These are phyloP conservation scores for Callopanchax toddi DNA, from an alignment of 2,113 vertebrate species.

Conservation along the genomic window DNA sequence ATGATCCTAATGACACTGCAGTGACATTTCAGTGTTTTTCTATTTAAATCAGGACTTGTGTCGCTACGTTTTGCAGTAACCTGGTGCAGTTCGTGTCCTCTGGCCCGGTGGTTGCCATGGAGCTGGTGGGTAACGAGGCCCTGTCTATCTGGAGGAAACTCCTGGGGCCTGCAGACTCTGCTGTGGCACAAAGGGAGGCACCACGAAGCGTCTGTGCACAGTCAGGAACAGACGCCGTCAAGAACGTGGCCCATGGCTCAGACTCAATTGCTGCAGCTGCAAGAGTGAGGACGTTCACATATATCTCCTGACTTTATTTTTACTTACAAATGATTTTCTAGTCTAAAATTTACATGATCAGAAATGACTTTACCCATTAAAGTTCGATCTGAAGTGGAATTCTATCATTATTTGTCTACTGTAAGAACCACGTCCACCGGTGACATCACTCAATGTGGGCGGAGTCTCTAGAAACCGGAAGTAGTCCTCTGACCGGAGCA, in stretches of 20 bases:
- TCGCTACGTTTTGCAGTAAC: slow-evolving; percentile 78
- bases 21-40: slow-evolving; percentile 22
- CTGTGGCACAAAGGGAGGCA: slow-evolving; percentile 79
- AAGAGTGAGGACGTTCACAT: slow-evolving; percentile 81
- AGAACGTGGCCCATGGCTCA: slow-evolving; percentile 88
- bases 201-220: slow-evolving; percentile 81
- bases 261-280: slow-evolving; percentile 90
- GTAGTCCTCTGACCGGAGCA: too few species aligned
- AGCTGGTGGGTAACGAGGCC: slow-evolving; percentile 91
- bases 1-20: slow-evolving; percentile 39
- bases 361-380: neutral
- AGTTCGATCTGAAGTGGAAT: too few species aligned
- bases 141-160: slow-evolving; percentile 86
- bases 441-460: too few species aligned
- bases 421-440: too few species aligned
- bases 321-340: neutral
- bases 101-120: slow-evolving; percentile 90
- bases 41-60: neutral
- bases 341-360: neutral
- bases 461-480: too few species aligned
- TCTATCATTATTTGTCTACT: too few species aligned
- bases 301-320: neutral
- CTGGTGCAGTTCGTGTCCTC: slow-evolving; percentile 88
- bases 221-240: slow-evolving; percentile 85
- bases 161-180: slow-evolving; percentile 84